phyloP scores from a whole-genome alignment of 2,888 invertebrate species.

The Sepiola atlantica region DNA sequence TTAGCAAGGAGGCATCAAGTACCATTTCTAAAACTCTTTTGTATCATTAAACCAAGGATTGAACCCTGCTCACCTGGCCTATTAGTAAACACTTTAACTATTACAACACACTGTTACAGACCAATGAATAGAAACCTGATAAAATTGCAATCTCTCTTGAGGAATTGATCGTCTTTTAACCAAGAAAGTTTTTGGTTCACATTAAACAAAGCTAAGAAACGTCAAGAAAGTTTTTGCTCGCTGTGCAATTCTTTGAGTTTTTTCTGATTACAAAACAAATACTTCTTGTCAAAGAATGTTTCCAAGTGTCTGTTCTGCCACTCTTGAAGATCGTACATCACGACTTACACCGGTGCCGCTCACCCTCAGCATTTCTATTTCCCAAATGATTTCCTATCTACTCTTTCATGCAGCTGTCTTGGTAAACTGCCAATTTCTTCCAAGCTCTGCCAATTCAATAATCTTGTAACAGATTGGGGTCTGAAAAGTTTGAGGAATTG shows the following conservation, averaged over 20 bases:
- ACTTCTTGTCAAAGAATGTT: neutral
- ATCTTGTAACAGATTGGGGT: neutral
- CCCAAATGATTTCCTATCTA: neutral
- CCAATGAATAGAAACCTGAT: neutral
- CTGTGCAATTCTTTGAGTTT: neutral
- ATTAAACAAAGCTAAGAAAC: neutral
- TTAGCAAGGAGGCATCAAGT: no score
- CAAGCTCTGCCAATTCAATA: slow-evolving; percentile 33
- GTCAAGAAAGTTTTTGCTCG: neutral
- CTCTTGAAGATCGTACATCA: neutral
- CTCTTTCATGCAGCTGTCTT: slow-evolving; percentile 40
- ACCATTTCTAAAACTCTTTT: no score
- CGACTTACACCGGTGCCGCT: neutral
- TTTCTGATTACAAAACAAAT: neutral
- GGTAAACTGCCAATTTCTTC: neutral
- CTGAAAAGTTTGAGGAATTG: neutral
- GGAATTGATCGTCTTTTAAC: neutral
- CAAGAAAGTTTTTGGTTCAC: neutral
- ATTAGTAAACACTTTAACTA: no score
- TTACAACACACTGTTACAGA: no score
- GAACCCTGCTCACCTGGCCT: no score
- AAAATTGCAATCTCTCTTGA: neutral
- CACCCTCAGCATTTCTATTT: neutral
- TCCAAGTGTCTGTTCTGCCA: neutral
- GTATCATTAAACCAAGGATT: no score